Conservation (phyloP, 2,797 vertebrate species). For the Crenichthys baileyi region DNA sequence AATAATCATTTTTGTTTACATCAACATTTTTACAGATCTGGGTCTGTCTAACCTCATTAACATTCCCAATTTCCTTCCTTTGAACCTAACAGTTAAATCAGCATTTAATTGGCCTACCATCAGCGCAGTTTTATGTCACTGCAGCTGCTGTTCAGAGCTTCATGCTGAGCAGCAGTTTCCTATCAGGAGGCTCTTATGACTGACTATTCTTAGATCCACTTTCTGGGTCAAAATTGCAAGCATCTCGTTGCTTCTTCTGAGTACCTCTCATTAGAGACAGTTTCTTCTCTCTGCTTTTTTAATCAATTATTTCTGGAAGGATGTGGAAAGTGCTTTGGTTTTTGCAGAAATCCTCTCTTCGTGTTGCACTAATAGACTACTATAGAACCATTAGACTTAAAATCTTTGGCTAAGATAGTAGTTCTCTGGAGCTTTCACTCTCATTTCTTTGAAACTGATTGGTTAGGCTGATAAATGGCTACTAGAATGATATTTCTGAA, state of each 20-base stretch:
- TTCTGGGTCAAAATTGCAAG: conserved; percentile 66
- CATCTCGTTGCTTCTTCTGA: conserved; percentile 28
- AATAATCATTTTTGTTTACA: background rate
- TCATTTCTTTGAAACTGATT: background rate
- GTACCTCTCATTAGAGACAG: conserved; percentile 3
- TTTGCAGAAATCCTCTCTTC: too few relatives aligned
- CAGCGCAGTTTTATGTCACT: conserved; percentile 7
- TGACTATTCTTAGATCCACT: conserved; percentile 69
- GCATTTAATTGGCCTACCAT: background rate
- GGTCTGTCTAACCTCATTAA: background rate
- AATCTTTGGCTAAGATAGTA: background rate
- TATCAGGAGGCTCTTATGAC: conserved; percentile 30
- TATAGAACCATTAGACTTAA: background rate
- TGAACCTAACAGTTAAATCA: background rate
- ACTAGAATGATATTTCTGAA: background rate
- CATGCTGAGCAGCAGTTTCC: conserved; percentile 40
- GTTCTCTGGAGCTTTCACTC: background rate
- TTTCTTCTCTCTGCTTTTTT: background rate
- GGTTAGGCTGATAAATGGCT: background rate
- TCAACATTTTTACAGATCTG: background rate
- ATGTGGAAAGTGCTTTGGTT: background rate
- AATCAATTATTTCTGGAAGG: background rate
- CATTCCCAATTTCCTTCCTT: background rate
- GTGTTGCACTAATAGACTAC: background rate
- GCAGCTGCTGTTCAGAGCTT: conserved; percentile 15